These are phyloP conservation scores for Porites lobata DNA, from an alignment of 92 coral and sea anemone species.

Conservation along the genomic window DNA sequence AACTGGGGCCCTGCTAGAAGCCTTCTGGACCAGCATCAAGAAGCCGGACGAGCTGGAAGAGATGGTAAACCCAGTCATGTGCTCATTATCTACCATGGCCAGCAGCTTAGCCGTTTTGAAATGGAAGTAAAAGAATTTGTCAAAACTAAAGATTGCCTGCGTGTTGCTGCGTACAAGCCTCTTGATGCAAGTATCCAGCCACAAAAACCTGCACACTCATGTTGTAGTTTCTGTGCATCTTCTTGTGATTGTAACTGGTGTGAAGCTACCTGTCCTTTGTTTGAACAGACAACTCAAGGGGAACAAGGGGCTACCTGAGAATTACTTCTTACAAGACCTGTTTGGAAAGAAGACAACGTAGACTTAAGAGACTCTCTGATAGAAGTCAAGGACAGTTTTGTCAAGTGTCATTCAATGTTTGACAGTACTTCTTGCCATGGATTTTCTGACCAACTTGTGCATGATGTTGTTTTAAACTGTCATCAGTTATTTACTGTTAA, in stretches of 20 bases:
- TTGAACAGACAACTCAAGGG: not conserved
- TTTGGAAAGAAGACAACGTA: conserved; percentile 29
- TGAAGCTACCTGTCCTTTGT: not conserved
- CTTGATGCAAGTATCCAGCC: conserved; percentile 25
- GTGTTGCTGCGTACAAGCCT: conserved; percentile 30
- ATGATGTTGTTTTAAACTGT: conserved; percentile 61
- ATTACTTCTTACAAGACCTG: conserved; percentile 38
- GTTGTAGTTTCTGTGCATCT: conserved; percentile 32
- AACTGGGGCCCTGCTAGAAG: conserved; percentile 64
- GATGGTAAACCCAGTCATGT: conserved; percentile 62
- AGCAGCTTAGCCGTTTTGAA: conserved; percentile 66
- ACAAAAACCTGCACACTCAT: not conserved
- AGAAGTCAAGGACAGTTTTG: conserved; percentile 31
- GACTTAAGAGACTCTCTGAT: conserved; percentile 41
- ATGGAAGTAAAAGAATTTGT: conserved; percentile 11
- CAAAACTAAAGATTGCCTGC: conserved; percentile 18
- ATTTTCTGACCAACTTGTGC: conserved; percentile 55
- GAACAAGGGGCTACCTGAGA: not conserved
- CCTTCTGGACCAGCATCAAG: conserved; percentile 63
- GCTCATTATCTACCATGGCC: conserved; percentile 54
- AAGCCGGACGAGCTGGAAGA: conserved; percentile 77
- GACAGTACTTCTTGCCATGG: conserved; percentile 53
- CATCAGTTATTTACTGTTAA: conserved; percentile 38
- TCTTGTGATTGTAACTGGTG: conserved; percentile 23
- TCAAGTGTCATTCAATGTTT: conserved; percentile 24